Evolutionary conservation across 2,113 vertebrate genomes (phyloP).

Genomic region (Larimichthys polyactis): DNA sequence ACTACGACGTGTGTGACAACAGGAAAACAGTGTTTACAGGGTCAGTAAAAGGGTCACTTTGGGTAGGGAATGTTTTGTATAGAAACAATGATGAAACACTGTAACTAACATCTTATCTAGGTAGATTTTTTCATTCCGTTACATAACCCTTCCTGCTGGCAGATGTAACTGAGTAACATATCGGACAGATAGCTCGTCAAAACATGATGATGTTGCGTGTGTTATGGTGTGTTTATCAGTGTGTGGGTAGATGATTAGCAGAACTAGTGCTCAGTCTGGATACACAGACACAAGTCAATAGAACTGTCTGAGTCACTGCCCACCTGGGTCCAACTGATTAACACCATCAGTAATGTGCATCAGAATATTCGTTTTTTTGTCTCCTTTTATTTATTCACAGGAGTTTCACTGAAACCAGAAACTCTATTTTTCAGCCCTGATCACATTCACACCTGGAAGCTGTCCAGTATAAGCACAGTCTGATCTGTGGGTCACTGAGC

Average conservation of each 20-base stretch:
- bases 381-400: too few relatives aligned
- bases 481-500: too few relatives aligned
- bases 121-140: background rate
- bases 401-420: too few relatives aligned
- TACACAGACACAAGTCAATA: constrained; percentile 5
- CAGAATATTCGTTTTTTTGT: background rate
- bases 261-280: background rate
- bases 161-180: background rate
- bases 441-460: too few relatives aligned
- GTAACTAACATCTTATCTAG: background rate
- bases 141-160: background rate
- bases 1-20: background rate
- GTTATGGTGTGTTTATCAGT: constrained; percentile 16
- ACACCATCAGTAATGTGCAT: background rate
- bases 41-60: background rate
- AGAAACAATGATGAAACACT: background rate
- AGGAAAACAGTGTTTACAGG: background rate
- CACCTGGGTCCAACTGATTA: background rate
- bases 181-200: background rate
- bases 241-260: constrained; percentile 40
- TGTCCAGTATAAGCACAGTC: too few relatives aligned
- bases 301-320: background rate
- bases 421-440: too few relatives aligned
- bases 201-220: background rate
- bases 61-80: background rate